Evolutionary conservation across 2,888 invertebrate species (phyloP).

Genomic region (Chloroclystis v-ata): DNA sequence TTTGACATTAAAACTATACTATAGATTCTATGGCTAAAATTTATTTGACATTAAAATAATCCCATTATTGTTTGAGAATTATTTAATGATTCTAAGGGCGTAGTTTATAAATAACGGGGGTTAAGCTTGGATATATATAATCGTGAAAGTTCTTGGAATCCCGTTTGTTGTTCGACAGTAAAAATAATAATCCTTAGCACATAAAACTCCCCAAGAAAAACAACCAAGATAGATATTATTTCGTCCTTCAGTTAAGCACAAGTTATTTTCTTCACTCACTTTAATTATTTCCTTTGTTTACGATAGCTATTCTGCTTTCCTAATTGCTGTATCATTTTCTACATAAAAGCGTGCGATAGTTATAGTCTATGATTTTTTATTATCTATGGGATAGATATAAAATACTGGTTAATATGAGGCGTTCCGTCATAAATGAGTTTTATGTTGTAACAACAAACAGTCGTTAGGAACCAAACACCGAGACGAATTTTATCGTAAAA

Average conservation of each 20-base stretch:
- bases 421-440: conserved; percentile 14
- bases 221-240: not conserved
- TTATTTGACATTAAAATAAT: too few relatives aligned
- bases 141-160: conserved; percentile 2
- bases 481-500: conserved; percentile 1
- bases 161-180: not conserved
- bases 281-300: too few relatives aligned
- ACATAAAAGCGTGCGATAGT: not conserved
- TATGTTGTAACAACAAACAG: conserved; percentile 15
- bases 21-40: too few relatives aligned
- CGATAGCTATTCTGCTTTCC: too few relatives aligned
- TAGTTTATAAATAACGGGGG: too few relatives aligned
- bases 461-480: conserved; percentile 6
- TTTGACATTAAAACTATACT: too few relatives aligned
- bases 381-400: conserved; percentile 1
- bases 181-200: not conserved
- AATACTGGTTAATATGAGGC: conserved; percentile 6
- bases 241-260: not conserved
- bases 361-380: conserved; percentile 1
- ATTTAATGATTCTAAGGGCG: too few relatives aligned
- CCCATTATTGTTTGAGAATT: too few relatives aligned
- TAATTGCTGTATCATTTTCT: too few relatives aligned
- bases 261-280: not conserved
- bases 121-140: too few relatives aligned
- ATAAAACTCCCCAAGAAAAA: not conserved